Percentiles rank a stretch among this genome's conserved stretches.
Conservation (phyloP, 1,140 invertebrate species). For the Danaus melanippus region DNA sequence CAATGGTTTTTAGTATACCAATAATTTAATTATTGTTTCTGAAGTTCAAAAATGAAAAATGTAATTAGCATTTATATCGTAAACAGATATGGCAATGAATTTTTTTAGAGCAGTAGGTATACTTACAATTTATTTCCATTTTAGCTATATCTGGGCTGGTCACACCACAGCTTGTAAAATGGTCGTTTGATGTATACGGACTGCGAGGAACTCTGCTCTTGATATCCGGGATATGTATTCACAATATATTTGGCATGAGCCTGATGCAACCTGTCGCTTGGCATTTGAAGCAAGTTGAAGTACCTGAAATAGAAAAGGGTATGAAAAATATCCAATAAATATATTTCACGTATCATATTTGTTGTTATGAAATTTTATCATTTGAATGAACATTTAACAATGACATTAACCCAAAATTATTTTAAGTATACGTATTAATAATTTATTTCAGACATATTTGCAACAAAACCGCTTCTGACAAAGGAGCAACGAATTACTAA, state of each 20-base stretch:
- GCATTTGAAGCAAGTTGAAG: conserved; percentile 71
- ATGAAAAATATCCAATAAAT: conserved; percentile 8
- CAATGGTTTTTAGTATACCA: too few species aligned
- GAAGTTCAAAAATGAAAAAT: too few species aligned
- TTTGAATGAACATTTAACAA: conserved; percentile 1
- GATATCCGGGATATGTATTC: conserved; percentile 66
- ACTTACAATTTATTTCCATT: conserved; percentile 15
- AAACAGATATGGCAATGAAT: too few species aligned
- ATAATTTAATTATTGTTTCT: too few species aligned
- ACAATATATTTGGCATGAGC: conserved; percentile 73
- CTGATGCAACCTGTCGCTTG: conserved; percentile 78
- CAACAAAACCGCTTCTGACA: conserved; percentile 3
- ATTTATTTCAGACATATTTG: neutral
- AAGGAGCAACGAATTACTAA: neutral
- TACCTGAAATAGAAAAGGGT: conserved; percentile 30
- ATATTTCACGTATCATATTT: too few species aligned
- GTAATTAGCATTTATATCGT: too few species aligned
- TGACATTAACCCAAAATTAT: too few species aligned
- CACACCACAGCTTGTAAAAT: conserved; percentile 63
- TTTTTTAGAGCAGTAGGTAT: too few species aligned
- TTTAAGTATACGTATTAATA: too few species aligned
- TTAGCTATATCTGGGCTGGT: conserved; percentile 48
- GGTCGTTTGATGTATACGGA: conserved; percentile 65
- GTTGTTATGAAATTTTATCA: neutral
- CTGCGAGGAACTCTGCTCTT: conserved; percentile 74